These are phyloP conservation scores for Pristionchus pacificus DNA, from an alignment of 1,140 invertebrate species.

Conservation along the genomic window DNA sequence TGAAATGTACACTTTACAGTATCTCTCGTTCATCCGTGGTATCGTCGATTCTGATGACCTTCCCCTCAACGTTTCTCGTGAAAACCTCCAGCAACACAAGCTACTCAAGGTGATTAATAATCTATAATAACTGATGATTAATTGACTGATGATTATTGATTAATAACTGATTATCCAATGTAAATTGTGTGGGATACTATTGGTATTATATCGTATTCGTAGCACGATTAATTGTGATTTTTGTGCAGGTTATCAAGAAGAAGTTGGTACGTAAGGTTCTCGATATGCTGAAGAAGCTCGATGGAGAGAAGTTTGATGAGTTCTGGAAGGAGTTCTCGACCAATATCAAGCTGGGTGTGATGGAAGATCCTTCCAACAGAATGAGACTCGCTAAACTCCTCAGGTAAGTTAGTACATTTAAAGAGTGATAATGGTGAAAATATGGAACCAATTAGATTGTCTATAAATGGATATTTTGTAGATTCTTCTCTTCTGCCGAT, in stretches of 20 bases:
- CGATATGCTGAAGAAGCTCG: slow-evolving; percentile 89
- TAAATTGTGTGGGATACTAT: background rate
- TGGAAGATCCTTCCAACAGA: slow-evolving; percentile 94
- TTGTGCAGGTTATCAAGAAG: slow-evolving; percentile 80
- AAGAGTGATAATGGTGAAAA: background rate
- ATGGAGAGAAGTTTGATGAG: slow-evolving; percentile 80
- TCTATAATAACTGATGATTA: slow-evolving; percentile 91
- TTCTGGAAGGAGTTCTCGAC: slow-evolving; percentile 99
- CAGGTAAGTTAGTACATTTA: slow-evolving; percentile 59
- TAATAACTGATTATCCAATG: background rate
- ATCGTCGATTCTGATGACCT: slow-evolving; percentile 99
- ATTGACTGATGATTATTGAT: background rate
- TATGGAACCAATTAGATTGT: slow-evolving; percentile 2
- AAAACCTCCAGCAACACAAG: slow-evolving; percentile 93
- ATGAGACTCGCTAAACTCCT: slow-evolving; percentile 89
- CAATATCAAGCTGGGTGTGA: slow-evolving; percentile 92
- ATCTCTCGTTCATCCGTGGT: slow-evolving; percentile 86
- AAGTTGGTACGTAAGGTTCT: slow-evolving; percentile 95
- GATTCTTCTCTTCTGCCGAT: slow-evolving; percentile 78
- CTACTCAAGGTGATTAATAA: slow-evolving; percentile 98
- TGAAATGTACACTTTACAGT: slow-evolving; percentile 58
- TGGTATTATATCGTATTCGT: background rate
- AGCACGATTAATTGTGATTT: background rate
- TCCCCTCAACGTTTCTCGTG: slow-evolving; percentile 93
- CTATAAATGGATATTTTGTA: background rate